A percentile compares a stretch with the other conserved stretches of the same genome.
These are phyloP conservation scores for Cyanocitta stelleri DNA, from an alignment of 2,113 vertebrate species.

Conservation along the genomic window DNA sequence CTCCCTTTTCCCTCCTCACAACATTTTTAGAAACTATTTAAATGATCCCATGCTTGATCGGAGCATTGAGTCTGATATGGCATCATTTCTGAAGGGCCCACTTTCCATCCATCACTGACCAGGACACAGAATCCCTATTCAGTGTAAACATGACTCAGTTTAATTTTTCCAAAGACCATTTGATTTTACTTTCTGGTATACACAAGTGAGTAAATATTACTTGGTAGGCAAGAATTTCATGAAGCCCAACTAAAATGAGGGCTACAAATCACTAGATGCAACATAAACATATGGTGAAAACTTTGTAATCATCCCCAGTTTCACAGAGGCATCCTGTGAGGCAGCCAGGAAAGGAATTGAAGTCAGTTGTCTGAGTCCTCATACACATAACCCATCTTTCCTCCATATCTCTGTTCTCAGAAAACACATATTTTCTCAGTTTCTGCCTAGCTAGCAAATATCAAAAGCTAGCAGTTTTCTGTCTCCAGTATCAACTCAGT, in stretches of 20 bases:
- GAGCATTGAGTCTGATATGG: not conserved
- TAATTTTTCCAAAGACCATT: not conserved
- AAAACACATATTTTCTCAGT: not conserved
- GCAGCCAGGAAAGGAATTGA: conserved; percentile 21
- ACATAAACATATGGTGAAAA: conserved; percentile 36
- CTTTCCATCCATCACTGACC: not conserved
- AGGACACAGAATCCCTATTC: not conserved
- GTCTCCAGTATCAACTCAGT: not conserved
- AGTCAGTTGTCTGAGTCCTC: not conserved
- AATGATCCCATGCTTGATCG: not conserved
- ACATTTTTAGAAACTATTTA: not conserved
- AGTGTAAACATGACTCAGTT: not conserved
- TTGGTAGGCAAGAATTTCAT: not conserved
- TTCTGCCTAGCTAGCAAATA: not conserved
- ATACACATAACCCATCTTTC: not conserved
- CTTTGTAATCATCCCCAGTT: not conserved
- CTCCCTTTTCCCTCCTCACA: not conserved
- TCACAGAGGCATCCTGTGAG: conserved; percentile 1
- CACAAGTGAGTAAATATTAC: conserved; percentile 26
- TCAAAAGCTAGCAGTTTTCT: not conserved
- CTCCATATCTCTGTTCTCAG: not conserved
- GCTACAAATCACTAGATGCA: not conserved
- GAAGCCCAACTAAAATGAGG: not conserved
- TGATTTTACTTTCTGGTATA: conserved; percentile 24
- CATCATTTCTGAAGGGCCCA: not conserved